Evolutionary conservation across 2,888 invertebrate species (phyloP).

Genomic region (Lasioglossum malachurum): DNA sequence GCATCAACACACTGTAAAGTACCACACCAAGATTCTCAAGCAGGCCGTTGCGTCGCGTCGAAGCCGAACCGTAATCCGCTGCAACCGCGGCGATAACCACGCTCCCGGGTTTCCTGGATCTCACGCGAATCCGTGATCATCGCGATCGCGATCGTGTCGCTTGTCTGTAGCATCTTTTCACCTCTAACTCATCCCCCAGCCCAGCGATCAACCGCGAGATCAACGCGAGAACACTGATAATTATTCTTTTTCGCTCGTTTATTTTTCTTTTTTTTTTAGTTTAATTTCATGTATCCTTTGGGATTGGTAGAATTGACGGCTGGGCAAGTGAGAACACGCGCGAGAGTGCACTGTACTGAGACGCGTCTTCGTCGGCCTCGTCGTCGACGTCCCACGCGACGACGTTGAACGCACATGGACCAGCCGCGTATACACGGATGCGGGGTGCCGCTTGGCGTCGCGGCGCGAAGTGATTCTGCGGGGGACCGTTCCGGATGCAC

Average conservation of each 20-base stretch:
- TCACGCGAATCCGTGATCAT: conserved; percentile 55
- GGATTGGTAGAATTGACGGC: not conserved
- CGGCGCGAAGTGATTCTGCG: conserved; percentile 81
- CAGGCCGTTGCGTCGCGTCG: conserved; percentile 1
- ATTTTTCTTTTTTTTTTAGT: not conserved
- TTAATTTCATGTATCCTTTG: not conserved
- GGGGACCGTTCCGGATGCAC: conserved; percentile 56
- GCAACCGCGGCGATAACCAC: conserved; percentile 51
- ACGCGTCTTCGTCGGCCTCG: conserved; percentile 39
- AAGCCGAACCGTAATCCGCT: not conserved
- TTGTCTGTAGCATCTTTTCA: conserved; percentile 43
- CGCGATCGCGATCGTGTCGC: conserved; percentile 41
- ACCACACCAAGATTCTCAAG: conserved; percentile 25
- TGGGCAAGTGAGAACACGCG: conserved; percentile 15
- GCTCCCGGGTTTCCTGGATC: conserved; percentile 33
- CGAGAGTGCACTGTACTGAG: not conserved
- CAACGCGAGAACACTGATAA: not conserved
- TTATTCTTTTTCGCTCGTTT: not conserved
- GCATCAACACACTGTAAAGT: not conserved
- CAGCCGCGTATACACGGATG: conserved; percentile 62
- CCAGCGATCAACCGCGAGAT: not conserved
- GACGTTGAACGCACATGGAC: conserved; percentile 73
- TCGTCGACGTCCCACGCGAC: conserved; percentile 66
- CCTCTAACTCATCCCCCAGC: not conserved
- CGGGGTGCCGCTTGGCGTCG: conserved; percentile 75